A percentile compares a stretch with the other conserved stretches of the same genome.
Evolutionary conservation across 1,140 invertebrate species (phyloP).

Genomic region (Pollicipes pollicipes): DNA sequence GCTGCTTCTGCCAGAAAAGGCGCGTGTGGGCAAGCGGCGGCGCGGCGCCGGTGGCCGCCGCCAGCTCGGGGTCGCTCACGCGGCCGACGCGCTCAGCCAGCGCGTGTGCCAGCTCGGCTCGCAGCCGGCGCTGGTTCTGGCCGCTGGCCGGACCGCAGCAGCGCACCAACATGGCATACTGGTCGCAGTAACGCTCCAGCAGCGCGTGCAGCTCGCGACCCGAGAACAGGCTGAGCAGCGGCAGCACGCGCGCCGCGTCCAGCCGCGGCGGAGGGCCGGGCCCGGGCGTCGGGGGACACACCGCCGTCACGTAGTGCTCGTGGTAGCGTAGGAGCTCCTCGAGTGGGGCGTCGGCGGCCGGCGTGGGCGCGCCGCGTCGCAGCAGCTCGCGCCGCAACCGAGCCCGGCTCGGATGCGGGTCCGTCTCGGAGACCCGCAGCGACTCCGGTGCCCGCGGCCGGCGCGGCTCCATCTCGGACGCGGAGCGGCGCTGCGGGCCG

Average conservation of each 20-base stretch:
- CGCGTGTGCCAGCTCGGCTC: neutral
- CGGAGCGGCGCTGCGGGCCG: neutral
- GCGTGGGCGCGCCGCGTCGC: too few species aligned
- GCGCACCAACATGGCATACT: neutral
- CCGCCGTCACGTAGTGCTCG: neutral
- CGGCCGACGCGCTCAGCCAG: neutral
- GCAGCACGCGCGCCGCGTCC: neutral
- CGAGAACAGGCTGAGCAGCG: neutral
- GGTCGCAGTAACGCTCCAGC: neutral
- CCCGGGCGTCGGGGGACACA: constrained; percentile 19
- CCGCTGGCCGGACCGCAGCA: too few species aligned
- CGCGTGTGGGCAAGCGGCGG: neutral
- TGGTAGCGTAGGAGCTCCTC: neutral
- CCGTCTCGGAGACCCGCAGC: too few species aligned
- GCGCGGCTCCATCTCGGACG: neutral
- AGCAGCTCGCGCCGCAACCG: neutral
- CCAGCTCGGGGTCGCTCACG: neutral
- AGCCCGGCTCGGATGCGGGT: neutral
- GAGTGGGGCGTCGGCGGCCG: neutral
- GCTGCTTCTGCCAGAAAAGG: neutral
- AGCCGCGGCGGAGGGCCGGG: neutral
- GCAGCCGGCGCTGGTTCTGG: neutral
- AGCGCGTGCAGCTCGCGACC: neutral
- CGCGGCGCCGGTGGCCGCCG: neutral
- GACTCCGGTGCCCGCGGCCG: neutral